These are phyloP conservation scores for Neotoxoptera formosana DNA, from an alignment of 1,140 invertebrate species.

Conservation along the genomic window DNA sequence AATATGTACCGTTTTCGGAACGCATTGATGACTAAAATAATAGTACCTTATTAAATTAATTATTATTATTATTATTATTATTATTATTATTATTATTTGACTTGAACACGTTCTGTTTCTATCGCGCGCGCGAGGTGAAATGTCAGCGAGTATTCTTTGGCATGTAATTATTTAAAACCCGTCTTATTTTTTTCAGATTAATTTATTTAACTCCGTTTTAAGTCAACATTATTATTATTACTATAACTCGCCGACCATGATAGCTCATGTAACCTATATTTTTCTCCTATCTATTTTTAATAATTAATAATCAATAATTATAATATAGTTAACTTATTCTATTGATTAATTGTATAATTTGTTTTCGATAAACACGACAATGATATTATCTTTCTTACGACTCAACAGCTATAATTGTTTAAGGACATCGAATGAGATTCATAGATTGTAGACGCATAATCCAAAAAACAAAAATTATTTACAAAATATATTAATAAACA, in stretches of 20 bases:
- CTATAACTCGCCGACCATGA: background rate
- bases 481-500: background rate
- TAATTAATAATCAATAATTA: background rate
- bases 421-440: background rate
- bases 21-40: background rate
- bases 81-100: background rate
- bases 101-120: background rate
- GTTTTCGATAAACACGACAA: background rate
- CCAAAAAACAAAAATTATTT: background rate
- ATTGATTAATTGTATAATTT: conserved; percentile 4
- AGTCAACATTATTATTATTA: background rate
- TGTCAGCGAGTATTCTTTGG: background rate
- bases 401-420: background rate
- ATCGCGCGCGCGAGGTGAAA: background rate
- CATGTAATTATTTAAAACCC: background rate
- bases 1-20: conserved; percentile 56
- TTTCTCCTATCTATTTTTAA: background rate
- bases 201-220: background rate
- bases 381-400: background rate
- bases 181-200: background rate
- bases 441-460: background rate
- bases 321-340: background rate
- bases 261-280: background rate
- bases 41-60: background rate
- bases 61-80: background rate